Base-by-base conservation (phyloP, 2,113 vertebrate species). In the human region DNA sequence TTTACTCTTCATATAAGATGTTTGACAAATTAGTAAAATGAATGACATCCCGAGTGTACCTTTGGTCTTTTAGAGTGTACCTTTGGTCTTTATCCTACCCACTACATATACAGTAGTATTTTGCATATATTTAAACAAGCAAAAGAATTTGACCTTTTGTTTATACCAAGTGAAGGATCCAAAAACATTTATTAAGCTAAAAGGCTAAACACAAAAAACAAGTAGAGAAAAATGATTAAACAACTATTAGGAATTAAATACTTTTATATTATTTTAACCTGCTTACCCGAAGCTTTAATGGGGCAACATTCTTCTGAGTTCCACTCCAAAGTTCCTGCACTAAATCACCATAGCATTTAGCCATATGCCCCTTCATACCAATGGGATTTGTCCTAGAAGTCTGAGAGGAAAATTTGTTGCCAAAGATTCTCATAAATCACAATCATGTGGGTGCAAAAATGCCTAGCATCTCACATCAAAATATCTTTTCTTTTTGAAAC, bases 361-460 rank as follows among this genome's bases (percentile, higher is more conserved):
- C 99, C 99, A 99, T 99, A 98, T 99, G 99, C 78, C 99, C 99
- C 95, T 99, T 99, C 99, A 99, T 99, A 98, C 99, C 99, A 83
- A 99, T 99, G 80, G 99, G 99, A 97, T 99, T 99, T 97, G 99
- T 99, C 98, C 99, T 99, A 97, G 73, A 97, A 98, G 95, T 92
- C 30, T 93, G 8, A 48, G 48, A 98, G 81, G 5, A 98, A 90
- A 96, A 98, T 82, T 40, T 83, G 11, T 92, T 95, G 45, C 27
- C 38, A 96, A 94, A 75, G 70, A 89, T 32, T 95, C 61, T 95
- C 85, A 95, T 73, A 91, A 92, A 89, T 95, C 43, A 97, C 35
- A 96, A 95, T 57, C 52, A 96, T 3, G 6, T 70, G 45, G 61
- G 7, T 76, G 93, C 13, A 92, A 73, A 97, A 97, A 96, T 94